phyloP scores from a whole-genome alignment of 2,888 invertebrate genomes.

The Trilocha varians region DNA sequence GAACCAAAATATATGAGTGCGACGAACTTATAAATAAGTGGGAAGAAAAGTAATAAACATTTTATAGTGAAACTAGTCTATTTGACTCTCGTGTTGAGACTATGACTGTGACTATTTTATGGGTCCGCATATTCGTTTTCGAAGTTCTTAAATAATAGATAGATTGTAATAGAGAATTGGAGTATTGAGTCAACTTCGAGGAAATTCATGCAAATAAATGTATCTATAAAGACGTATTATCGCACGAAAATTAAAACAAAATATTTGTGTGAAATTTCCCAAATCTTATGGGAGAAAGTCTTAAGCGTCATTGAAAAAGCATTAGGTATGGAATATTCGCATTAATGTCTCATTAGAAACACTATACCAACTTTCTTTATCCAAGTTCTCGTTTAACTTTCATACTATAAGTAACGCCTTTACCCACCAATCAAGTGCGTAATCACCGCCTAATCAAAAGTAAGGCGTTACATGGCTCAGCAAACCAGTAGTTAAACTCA shows the following conservation, averaged over 20 bases:
- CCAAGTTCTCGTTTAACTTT: constrained; percentile 23
- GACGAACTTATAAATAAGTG: constrained; percentile 47
- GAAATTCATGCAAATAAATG: too few relatives aligned
- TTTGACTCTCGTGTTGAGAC: too few relatives aligned
- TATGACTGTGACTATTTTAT: too few relatives aligned
- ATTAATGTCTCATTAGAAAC: not conserved
- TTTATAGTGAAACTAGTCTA: constrained; percentile 49
- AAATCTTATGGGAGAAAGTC: too few relatives aligned
- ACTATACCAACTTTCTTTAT: constrained; percentile 4
- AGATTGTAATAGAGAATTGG: too few relatives aligned
- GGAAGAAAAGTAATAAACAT: constrained; percentile 61
- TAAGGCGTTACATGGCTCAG: constrained; percentile 31
- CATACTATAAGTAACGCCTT: constrained; percentile 29
- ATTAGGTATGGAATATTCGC: not conserved
- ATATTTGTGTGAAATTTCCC: too few relatives aligned
- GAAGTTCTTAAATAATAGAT: too few relatives aligned
- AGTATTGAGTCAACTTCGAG: too few relatives aligned
- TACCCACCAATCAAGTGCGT: constrained; percentile 31
- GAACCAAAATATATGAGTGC: constrained; percentile 51
- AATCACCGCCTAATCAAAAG: constrained; percentile 41
- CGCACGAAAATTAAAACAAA: too few relatives aligned
- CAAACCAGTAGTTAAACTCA: constrained; percentile 30
- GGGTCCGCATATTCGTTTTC: too few relatives aligned
- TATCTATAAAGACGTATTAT: too few relatives aligned
- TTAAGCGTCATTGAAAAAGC: not conserved